Evolutionary conservation across 2,888 invertebrate species (phyloP), one percentile per base, ranked within the genome.

Genomic region (Ormyrus rosae): DNA sequence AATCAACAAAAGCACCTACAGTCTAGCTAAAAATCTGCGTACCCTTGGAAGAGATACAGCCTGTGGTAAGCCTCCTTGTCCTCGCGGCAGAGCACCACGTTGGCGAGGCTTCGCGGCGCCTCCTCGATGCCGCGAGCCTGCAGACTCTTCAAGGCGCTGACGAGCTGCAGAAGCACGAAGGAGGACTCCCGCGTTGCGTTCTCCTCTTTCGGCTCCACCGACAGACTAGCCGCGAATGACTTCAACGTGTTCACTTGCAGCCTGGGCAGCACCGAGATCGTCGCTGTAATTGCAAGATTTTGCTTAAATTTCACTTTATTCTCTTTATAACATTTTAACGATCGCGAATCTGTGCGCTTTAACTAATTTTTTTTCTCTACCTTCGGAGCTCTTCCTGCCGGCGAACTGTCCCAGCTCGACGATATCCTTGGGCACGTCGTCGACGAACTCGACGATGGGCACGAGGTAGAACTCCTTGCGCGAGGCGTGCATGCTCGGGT

Each of bases 41-140:
- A 96, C 96, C 95, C 95, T 91, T 95, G 96, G 83, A 96, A 91
- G 82, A 96, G 93, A 90, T 95, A 96, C 82, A 96, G 91, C 85
- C 95, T 91, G 72, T 95, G 95, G 85, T 93, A 93, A 7, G 91
- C 89, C 83, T 94, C 94, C 86, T 93, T 93, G 72, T 94, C 94
- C 83, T 94, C 96, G 86, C 94, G 94, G 84, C 95, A 93, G 6
- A 96, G 92, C 9, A 96, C 93, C 84, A 96, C 95, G 83, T 95
- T 95, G 53, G 94, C 94, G 79, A 96, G 90, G 82, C 94, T 93
- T 67, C 94, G 92, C 0, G 95, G 93, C 55, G 96, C 92, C 85
- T 96, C 96, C 87, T 97, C 96, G 46, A 96, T 94, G 1, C 96
- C 96, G 84, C 96, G 94, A 0, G 96, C 95, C 90, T 97, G 96